Evolutionary conservation across 1,140 invertebrate genomes (phyloP).

Genomic region (Tetragonula clypearis): DNA sequence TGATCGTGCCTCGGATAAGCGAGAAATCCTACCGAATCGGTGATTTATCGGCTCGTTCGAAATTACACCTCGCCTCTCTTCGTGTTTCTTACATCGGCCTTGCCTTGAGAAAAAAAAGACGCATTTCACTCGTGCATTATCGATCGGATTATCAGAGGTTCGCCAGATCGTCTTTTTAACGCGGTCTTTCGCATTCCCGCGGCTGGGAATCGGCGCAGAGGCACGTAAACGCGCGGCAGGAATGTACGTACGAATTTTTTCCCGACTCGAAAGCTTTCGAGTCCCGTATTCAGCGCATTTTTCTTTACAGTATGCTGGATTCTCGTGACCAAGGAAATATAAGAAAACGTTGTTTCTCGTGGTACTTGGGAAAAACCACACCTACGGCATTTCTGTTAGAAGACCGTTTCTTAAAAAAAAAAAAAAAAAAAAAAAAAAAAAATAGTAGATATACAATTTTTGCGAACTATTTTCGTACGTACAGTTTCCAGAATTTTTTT

Average conservation of each 20-base stretch:
- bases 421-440: no score
- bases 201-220: neutral
- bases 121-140: neutral
- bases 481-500: no score
- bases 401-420: no score
- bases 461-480: no score
- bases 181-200: neutral
- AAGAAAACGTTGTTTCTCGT: neutral
- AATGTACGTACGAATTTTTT: constrained; percentile 16
- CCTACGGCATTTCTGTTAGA: neutral
- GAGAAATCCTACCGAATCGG: neutral
- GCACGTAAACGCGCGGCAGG: no score
- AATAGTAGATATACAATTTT: no score
- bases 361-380: no score
- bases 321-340: neutral
- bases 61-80: no score
- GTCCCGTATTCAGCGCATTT: constrained; percentile 26
- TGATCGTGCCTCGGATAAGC: neutral
- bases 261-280: constrained; percentile 12
- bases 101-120: neutral
- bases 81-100: neutral
- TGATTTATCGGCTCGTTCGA: neutral
- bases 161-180: constrained; percentile 6
- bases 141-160: neutral
- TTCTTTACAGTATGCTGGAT: neutral